Base-by-base conservation (phyloP, 2,888 invertebrate genomes). In the Steinernema carpocapsae region DNA sequence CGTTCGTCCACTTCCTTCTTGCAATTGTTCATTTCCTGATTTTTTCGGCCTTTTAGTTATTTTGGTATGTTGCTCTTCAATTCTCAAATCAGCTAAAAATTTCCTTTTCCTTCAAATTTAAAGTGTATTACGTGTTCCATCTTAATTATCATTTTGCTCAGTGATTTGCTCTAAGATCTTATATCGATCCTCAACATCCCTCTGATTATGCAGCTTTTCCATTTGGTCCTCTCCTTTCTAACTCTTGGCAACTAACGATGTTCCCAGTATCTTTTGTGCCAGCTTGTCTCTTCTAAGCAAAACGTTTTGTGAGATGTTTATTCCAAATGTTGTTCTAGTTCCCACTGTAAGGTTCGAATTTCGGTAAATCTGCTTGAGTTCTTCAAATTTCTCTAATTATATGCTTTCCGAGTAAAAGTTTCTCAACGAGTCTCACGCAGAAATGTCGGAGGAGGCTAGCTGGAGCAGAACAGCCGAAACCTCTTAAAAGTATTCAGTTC, bases 121-220 rank as follows among this genome's bases (percentile, higher is more conserved):
- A 3, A 37, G 14, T 56, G 14, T 64, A 26, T 64, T 64, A 17
- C 29, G 26, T 64, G 48, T 48, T 48, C 17, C 19, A n/a, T 48
- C 29, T 32, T 26, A 29, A 32, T 64, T 32, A 64, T 64, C 64
- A 32, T 64, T 37, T 64, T 64, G 64, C 64, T 64, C 64, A 64
- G 64, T 17, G 17, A 64, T 32, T 64, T 32, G 64, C 64, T 64
- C 64, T 64, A 64, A 64, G 64, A 64, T 64, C 64, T 64, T 22
- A 37, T 32, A 64, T 64, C 64, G 64, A 64, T 64, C 64, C 64
- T 64, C 64, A 52, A 64, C 32, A 26, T 17, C 17, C 4, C 6
- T 64, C 10, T 26, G 64, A 26, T 29, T 32, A 10, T 64, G 64
- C 32, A 64, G 64, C 64, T 64, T 32, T 32, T 32, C 37, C 48